Evolutionary conservation across 2,888 invertebrate species (phyloP), one percentile per base, ranked within the genome.

Genomic region (Spodoptera exigua): DNA sequence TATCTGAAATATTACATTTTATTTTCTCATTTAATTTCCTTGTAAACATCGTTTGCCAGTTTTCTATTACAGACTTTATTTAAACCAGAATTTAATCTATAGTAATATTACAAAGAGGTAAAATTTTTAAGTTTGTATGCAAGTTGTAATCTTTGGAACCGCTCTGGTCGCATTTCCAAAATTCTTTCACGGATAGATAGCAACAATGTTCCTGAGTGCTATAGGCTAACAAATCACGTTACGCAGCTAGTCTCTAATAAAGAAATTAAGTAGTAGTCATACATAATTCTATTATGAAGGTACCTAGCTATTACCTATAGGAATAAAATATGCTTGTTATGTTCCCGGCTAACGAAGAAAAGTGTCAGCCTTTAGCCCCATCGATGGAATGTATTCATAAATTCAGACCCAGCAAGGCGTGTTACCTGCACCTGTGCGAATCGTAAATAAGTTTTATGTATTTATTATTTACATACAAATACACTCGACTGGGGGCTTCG

Each of bases 361-460:
- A 35, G 41, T 56, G 41, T 45, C 36, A 54, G 53, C 18, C 17
- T 13, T 45, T 39, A 54, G 53, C 18, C 17, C n/a, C 43, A 52
- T 61, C 47, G 53, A 63, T 58, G 45, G 39, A 78, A 78, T 70
- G 60, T 80, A 84, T 85, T 82, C 78, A 82, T 83, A 79, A 82
- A 85, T 83, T 83, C 76, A 49, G 72, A 76, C 78, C 66, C 65
- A 27, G 46, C 36, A 49, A 69, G 62, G 68, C 63, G 70, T 75
- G 71, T 75, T 74, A 67, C 77, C 63, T 58, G 64, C 83, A 82
- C 82, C 81, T 81, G 81, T 79, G 77, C 64, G 79, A 77, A 79
- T 81, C 79, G 76, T 80, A 83, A 84, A 83, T 81, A 79, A 61
- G 51, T 79, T 83, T 79, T 79, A 82, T 81, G 72, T 80, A 69